Percentiles rank a stretch among this genome's conserved stretches.
These are phyloP conservation scores for Camelus bactrianus DNA, from an alignment of 2,113 vertebrate species.

Conservation along the genomic window DNA sequence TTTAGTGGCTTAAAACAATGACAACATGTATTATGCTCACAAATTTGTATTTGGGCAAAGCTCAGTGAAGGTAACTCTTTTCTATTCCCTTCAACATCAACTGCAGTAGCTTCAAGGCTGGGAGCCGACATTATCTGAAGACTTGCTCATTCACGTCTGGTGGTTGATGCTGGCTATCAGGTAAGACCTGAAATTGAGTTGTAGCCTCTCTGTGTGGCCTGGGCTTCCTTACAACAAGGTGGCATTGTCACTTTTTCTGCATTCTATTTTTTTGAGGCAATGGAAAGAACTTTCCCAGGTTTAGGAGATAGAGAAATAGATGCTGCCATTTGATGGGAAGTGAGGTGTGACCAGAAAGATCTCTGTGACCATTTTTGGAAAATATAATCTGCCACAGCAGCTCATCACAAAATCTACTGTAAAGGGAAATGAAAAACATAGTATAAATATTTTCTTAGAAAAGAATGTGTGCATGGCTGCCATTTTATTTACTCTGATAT, in stretches of 20 bases:
- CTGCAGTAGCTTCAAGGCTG: background rate
- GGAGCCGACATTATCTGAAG: background rate
- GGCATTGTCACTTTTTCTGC: background rate
- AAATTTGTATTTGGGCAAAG: background rate
- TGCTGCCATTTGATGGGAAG: background rate
- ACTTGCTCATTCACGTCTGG: background rate
- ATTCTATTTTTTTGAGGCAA: background rate
- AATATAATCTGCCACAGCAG: background rate
- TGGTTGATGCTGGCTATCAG: background rate
- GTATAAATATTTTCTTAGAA: slow-evolving; percentile 3
- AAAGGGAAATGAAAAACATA: background rate
- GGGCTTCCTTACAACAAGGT: background rate
- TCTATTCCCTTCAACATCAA: background rate
- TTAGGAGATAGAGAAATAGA: background rate
- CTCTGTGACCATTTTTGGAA: background rate
- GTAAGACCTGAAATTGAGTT: background rate
- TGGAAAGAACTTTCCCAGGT: background rate
- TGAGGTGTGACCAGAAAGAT: background rate
- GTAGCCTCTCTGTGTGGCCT: background rate
- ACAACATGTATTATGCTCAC: background rate
- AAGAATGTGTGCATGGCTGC: background rate
- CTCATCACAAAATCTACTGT: background rate
- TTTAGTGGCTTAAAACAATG: background rate
- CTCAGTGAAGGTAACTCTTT: background rate
- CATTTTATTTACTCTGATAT: slow-evolving; percentile 27